Percentiles rank a stretch among this genome's conserved stretches.
Evolutionary conservation across 2,797 vertebrate species (phyloP).

Genomic region (Spondyliosoma cantharus): DNA sequence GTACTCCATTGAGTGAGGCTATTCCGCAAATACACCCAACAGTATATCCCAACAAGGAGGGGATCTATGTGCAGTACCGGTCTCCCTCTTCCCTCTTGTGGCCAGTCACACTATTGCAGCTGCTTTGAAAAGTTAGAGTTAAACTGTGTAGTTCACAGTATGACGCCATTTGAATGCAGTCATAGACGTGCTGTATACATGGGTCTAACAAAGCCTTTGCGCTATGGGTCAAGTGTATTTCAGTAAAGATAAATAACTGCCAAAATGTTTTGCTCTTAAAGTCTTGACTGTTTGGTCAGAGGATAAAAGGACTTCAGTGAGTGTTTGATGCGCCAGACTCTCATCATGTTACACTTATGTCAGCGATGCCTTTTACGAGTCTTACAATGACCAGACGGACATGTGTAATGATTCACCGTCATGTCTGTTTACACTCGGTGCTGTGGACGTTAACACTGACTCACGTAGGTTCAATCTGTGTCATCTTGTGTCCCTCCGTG

Average conservation of each 20-base stretch:
- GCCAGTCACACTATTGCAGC: slow-evolving; percentile 60
- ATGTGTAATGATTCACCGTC: slow-evolving; percentile 41
- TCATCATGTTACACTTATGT: slow-evolving; percentile 18
- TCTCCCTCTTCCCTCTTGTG: slow-evolving; percentile 72
- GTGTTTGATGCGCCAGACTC: slow-evolving; percentile 10
- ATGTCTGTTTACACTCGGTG: slow-evolving; percentile 45
- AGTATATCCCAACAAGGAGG: slow-evolving; percentile 1
- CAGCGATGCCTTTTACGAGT: slow-evolving; percentile 23
- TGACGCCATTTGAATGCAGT: slow-evolving; percentile 5
- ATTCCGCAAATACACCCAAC: slow-evolving; percentile 17
- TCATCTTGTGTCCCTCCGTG: slow-evolving; percentile 54
- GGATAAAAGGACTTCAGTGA: neutral
- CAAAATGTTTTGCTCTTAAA: neutral
- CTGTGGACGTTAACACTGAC: slow-evolving; percentile 46
- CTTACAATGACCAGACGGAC: slow-evolving; percentile 28
- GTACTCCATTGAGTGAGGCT: neutral
- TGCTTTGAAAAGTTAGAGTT: slow-evolving; percentile 9
- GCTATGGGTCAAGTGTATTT: neutral
- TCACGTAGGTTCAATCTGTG: slow-evolving; percentile 62
- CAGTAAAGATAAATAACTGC: neutral
- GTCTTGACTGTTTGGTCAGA: neutral
- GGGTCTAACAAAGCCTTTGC: neutral
- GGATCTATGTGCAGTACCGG: neutral
- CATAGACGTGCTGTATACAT: neutral
- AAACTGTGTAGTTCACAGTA: neutral